Evolutionary conservation across 2,113 vertebrate species (phyloP), one percentile per base, ranked within the genome.

Genomic region (Crypturellus undulatus): DNA sequence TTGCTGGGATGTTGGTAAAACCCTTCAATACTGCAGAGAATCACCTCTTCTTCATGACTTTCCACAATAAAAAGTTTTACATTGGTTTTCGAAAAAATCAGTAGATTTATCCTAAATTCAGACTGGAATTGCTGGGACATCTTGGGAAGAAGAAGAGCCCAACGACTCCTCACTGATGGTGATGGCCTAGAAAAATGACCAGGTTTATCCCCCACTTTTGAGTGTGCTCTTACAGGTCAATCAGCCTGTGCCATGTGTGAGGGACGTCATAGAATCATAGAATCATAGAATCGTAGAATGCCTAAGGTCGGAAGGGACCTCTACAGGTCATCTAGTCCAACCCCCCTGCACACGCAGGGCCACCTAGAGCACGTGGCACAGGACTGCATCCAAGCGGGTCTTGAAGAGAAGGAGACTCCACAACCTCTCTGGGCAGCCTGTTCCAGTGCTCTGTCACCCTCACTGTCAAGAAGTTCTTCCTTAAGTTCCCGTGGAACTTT

Each of bases 91-190:
- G 16, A 75, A 58, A 36, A 87, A 78, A 22, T 20, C 21, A 58
- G 28, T 1, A 34, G 36, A 42, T 0, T 0, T 25, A 5, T 67
- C 45, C 56, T 78, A 40, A 84, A 54, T 62, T 78, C 43, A 78
- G 14, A 34, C 5, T 52, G 34, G 25, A 28, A 56, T 52, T 0
- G 0, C 21, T 79, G 52, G 62, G 67, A 36, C 6, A 25, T 60
- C 77, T 68, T 62, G 32, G 42, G 28, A 90, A 20, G 7, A 90
- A 12, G 26, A 81, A 18, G 51, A 75, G 16, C 4, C 34, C 36
- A 38, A 67, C 78, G 38, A 12, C 15, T 80, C 45, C 60, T 81
- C 59, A 19, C 16, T 32, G 36, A 9, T 87, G 28, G 8, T 4
- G 18, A 30, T 84, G 58, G 42, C 4, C 3, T 25, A 34, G 1